Percentiles rank a stretch among this genome's conserved stretches.
phyloP scores from a whole-genome alignment of 2,797 vertebrate genomes.

The Apogon hyalosoma region DNA sequence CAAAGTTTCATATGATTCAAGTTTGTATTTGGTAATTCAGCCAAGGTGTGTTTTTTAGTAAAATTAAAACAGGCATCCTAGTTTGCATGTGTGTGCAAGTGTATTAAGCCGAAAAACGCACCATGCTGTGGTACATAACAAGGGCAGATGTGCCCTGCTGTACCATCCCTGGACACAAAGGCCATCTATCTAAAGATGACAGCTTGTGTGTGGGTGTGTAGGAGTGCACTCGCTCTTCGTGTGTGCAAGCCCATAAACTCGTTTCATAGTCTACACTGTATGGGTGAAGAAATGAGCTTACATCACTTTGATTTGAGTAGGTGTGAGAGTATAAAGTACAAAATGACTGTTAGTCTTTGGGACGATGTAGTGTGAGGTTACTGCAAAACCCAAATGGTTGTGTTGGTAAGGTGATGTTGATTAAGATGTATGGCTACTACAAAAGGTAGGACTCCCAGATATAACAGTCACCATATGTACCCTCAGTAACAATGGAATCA shows the following conservation, averaged over 20 bases:
- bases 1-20: constrained; percentile 11
- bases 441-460: no score
- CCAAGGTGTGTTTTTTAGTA: not conserved
- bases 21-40: constrained; percentile 28
- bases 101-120: constrained; percentile 28
- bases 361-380: constrained; percentile 14
- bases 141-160: constrained; percentile 73
- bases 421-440: no score
- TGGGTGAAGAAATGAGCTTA: constrained; percentile 25
- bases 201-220: constrained; percentile 48
- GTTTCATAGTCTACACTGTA: constrained; percentile 12
- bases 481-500: no score
- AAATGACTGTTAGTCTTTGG: constrained; percentile 40
- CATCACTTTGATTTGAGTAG: constrained; percentile 5
- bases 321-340: constrained; percentile 24
- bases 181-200: constrained; percentile 67
- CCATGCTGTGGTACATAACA: constrained; percentile 52
- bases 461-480: no score
- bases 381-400: constrained; percentile 25
- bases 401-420: constrained; percentile 3
- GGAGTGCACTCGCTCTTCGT: constrained; percentile 7
- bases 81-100: constrained; percentile 9
- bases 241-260: constrained; percentile 19
- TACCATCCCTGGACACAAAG: constrained; percentile 75
- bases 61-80: not conserved